These are phyloP conservation scores for Ectropis crepuscularia DNA, from an alignment of 2,888 invertebrate genomes.

Conservation along the genomic window DNA sequence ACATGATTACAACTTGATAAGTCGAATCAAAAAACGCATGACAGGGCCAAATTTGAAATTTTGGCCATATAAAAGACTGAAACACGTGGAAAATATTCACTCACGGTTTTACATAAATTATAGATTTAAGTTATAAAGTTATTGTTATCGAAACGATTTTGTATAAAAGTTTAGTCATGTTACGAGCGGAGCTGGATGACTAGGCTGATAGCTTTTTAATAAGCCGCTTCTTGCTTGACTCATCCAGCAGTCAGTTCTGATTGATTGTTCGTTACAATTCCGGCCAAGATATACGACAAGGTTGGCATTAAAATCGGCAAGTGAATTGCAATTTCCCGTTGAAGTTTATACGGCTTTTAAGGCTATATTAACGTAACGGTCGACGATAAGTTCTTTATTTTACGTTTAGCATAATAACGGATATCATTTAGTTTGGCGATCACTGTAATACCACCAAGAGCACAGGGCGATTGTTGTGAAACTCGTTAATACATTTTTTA, in stretches of 20 bases:
- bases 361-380: neutral
- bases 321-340: constrained; percentile 3
- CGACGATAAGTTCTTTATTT: neutral
- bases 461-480: constrained; percentile 12
- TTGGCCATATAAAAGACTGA: no score
- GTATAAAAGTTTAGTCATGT: constrained; percentile 30
- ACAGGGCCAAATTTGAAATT: no score
- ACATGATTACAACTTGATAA: no score
- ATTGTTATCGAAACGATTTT: constrained; percentile 12
- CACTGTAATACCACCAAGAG: constrained; percentile 12
- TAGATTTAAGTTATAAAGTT: no score
- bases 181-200: constrained; percentile 31
- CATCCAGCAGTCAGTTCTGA: constrained; percentile 54
- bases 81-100: no score
- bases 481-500: constrained; percentile 17
- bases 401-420: neutral
- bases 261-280: constrained; percentile 50
- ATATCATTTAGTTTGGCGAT: constrained; percentile 12
- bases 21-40: no score
- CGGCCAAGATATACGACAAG: constrained; percentile 9
- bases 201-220: constrained; percentile 63
- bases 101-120: no score
- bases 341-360: neutral
- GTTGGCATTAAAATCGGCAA: constrained; percentile 6
- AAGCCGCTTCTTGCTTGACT: constrained; percentile 51